Evolutionary conservation across 2,113 vertebrate genomes (phyloP).

Genomic region (Brachyhypopomus gauderio): DNA sequence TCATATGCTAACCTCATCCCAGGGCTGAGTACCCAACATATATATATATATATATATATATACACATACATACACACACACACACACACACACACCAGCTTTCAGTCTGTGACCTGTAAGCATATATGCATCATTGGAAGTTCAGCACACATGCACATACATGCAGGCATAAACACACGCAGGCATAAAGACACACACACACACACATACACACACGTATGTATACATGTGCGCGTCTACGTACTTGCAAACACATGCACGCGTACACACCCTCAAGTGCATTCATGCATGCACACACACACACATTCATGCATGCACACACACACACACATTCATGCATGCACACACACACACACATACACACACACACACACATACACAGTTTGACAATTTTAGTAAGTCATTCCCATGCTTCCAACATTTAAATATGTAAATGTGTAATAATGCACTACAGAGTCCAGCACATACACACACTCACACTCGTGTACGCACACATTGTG

Average conservation of each 20-base stretch:
- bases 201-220: no score
- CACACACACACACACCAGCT: constrained; percentile 36
- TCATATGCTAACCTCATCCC: constrained; percentile 18
- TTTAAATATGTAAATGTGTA: constrained; percentile 58
- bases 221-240: no score
- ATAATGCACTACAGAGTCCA: constrained; percentile 62
- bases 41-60: constrained; percentile 34
- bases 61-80: constrained; percentile 34
- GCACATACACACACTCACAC: constrained; percentile 54
- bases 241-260: no score
- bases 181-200: no score
- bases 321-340: no score
- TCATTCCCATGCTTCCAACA: constrained; percentile 59
- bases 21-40: constrained; percentile 11
- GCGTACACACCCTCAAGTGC: no score
- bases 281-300: no score
- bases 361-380: constrained; percentile 24
- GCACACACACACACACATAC: neutral
- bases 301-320: no score
- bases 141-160: constrained; percentile 28
- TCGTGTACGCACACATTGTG: constrained; percentile 74
- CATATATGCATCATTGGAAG: constrained; percentile 57
- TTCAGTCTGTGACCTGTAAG: constrained; percentile 44
- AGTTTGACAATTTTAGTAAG: constrained; percentile 20
- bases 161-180: no score